Conservation (phyloP, 2,888 invertebrate genomes). For the Helobdella robusta region DNA sequence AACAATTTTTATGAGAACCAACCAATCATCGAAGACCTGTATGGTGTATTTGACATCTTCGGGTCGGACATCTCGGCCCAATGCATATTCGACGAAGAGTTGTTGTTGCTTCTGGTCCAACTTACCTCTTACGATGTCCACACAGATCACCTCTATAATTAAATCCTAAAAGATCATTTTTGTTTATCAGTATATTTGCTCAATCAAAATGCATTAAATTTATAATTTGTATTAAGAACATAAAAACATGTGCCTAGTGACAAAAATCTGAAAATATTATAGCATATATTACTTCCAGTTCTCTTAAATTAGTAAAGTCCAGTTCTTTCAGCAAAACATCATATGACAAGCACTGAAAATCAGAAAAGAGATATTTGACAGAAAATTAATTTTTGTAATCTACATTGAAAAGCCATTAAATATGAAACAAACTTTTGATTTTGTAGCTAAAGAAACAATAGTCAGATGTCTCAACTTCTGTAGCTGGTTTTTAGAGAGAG, state of each 20-base stretch:
- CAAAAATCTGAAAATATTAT: too few species aligned
- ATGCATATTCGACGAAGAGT: conserved; percentile 73
- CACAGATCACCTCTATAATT: conserved; percentile 95
- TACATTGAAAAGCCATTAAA: neutral
- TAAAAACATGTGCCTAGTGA: too few species aligned
- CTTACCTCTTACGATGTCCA: conserved; percentile 87
- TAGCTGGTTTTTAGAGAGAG: conserved; percentile 67
- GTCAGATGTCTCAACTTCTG: conserved; percentile 88
- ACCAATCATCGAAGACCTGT: conserved; percentile 52
- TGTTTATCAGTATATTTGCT: neutral
- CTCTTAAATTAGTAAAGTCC: conserved; percentile 79
- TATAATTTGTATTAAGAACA: too few species aligned
- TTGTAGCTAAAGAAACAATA: conserved; percentile 82
- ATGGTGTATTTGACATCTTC: conserved; percentile 74
- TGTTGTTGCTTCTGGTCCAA: conserved; percentile 87
- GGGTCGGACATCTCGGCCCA: conserved; percentile 79
- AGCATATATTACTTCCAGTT: conserved; percentile 60
- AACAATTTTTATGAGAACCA: too few species aligned
- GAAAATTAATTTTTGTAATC: neutral
- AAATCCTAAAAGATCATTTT: conserved; percentile 58
- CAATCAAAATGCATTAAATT: too few species aligned
- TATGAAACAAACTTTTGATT: conserved; percentile 59
- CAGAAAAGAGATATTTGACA: conserved; percentile 5
- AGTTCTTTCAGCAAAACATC: conserved; percentile 71
- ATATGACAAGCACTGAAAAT: conserved; percentile 65